Evolutionary conservation across 2,797 vertebrate genomes (phyloP), one percentile per base, ranked within the genome.

Genomic region (Pseudochromis fuscus): DNA sequence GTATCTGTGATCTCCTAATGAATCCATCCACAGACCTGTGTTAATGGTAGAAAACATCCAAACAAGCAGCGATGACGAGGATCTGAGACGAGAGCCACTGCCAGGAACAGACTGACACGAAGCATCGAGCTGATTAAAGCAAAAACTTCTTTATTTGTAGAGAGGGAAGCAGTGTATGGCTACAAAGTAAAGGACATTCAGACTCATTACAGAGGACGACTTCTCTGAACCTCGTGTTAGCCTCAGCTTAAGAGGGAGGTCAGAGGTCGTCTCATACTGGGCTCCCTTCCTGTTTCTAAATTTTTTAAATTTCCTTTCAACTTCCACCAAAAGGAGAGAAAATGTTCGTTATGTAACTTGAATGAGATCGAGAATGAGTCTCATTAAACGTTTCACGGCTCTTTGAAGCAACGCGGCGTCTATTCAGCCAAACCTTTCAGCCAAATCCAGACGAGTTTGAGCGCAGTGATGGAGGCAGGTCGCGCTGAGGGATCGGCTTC

Each of bases 381-480:
- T 52, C 72, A 72, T 79, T 81, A 75, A 57, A 67, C 18, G 23
- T 48, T 76, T 67, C 45, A 64, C 3, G 30, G 58, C 27, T 13
- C 62, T 81, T 52, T 77, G 68, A 75, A 76, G 72, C 35, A 8
- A n/a, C 7, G 13, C 61, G 4, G 33, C 61, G 2, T 60, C 74
- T 70, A 40, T 75, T 78, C 66, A 69, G 23, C 49, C n/a, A 25
- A 55, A 52, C 52, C 44, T 79, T 33, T 81, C 27, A 38, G 66
- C 46, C 65, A 58, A 40, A 77, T 61, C 55, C 72, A 62, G 66
- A 56, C 37, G 15, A 51, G 56, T 73, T 55, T 59, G 13, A 35
- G 51, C 13, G 0, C 63, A 51, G 63, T 52, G 77, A 81, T 64
- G 75, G 71, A 63, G 57, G 72, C 46, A 48, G 31, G 38, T 74